Conservation (phyloP, 2,113 vertebrate species). For the Oncorhynchus tshawytscha region DNA sequence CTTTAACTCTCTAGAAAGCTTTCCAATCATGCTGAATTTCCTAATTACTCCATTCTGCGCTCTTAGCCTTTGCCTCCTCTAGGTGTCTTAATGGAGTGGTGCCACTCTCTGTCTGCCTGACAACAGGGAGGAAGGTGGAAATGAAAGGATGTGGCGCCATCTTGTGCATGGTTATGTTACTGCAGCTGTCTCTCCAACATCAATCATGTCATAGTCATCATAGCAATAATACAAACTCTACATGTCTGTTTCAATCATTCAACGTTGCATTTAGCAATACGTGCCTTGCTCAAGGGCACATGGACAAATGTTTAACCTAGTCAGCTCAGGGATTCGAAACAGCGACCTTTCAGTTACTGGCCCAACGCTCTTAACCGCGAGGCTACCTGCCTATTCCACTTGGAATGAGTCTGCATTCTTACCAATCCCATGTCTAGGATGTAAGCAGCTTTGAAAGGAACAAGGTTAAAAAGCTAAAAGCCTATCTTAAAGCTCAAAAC, state of each 20-base stretch:
- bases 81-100: not conserved
- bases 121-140: slow-evolving; percentile 22
- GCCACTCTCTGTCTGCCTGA: not conserved
- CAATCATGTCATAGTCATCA: not conserved
- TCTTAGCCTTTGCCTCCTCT: slow-evolving; percentile 33
- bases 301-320: no score
- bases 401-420: no score
- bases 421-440: no score
- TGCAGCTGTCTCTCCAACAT: slow-evolving; percentile 31
- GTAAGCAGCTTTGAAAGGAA: no score
- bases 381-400: no score
- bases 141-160: slow-evolving; percentile 46
- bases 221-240: not conserved
- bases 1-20: slow-evolving; percentile 23
- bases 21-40: slow-evolving; percentile 50
- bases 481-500: no score
- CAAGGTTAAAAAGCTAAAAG: no score
- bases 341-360: no score
- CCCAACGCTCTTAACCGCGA: no score
- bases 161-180: slow-evolving; percentile 49
- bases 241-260: not conserved
- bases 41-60: slow-evolving; percentile 39
- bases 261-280: no score
- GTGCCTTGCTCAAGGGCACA: no score
- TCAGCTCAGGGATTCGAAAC: no score